Conservation (phyloP, 2,797 vertebrate genomes). For the Rhinatrema bivittatum region DNA sequence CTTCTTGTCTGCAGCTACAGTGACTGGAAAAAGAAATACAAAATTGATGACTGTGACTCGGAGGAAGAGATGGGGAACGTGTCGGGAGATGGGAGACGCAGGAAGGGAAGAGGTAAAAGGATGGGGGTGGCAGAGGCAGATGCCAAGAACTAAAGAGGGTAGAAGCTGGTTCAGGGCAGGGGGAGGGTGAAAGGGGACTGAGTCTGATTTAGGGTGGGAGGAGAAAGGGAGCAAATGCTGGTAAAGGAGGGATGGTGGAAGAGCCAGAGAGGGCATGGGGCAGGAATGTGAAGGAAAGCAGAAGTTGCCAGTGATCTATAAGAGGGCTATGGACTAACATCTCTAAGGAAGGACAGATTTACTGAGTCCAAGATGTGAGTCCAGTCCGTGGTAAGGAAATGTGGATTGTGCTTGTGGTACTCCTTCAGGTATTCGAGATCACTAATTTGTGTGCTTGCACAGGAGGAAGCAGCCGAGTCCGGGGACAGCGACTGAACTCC, state of each 20-base stretch:
- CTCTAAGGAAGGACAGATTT: too few species aligned
- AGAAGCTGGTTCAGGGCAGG: too few species aligned
- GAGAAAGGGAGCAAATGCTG: too few species aligned
- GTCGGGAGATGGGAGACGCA: conserved; percentile 33
- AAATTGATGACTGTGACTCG: conserved; percentile 66
- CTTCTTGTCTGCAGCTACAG: conserved; percentile 64
- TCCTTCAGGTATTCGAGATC: too few species aligned
- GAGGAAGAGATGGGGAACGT: conserved; percentile 48
- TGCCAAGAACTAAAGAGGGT: too few species aligned
- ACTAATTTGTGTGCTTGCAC: too few species aligned
- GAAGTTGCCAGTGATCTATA: neutral
- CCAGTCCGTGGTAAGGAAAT: too few species aligned
- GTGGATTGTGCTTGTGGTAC: too few species aligned
- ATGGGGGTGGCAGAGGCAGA: conserved; percentile 2
- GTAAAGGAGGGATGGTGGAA: neutral
- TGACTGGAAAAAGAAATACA: conserved; percentile 95
- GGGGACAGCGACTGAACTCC: neutral
- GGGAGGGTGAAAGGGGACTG: too few species aligned
- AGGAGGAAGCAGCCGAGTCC: conserved; percentile 14
- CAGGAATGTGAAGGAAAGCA: neutral
- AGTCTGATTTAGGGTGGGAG: too few species aligned
- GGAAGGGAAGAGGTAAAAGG: conserved; percentile 13
- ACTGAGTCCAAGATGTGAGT: too few species aligned
- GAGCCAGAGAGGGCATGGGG: conserved; percentile 5
- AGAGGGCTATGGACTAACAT: too few species aligned